Percentiles rank a stretch among this genome's conserved stretches.
These are phyloP conservation scores for Mnemiopsis leidyi DNA, from an alignment of 37 sponge, comb jelly and placozoan genomes.

Conservation along the genomic window DNA sequence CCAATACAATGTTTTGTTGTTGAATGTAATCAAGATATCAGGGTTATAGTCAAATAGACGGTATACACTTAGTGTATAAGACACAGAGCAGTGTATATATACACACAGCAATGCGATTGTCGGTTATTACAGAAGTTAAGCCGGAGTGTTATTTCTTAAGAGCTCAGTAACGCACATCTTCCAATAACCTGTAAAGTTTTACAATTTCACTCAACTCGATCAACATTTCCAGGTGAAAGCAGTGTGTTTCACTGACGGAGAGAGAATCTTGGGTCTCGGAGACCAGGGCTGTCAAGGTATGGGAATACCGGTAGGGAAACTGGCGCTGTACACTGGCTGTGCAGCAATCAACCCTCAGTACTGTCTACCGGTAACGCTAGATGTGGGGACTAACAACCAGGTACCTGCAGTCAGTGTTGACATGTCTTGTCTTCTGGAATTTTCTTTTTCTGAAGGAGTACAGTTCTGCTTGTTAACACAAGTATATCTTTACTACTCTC, in stretches of 20 bases:
- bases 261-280: slow-evolving; percentile 67
- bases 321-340: slow-evolving; percentile 68
- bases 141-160: background rate
- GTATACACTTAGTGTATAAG: too few species aligned
- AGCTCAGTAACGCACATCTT: too few species aligned
- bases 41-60: too few species aligned
- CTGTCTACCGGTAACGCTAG: slow-evolving; percentile 66
- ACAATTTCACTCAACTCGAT: background rate
- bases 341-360: slow-evolving; percentile 66
- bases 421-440: background rate
- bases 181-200: background rate
- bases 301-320: slow-evolving; percentile 67
- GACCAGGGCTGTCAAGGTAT: slow-evolving; percentile 68
- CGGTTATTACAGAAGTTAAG: too few species aligned
- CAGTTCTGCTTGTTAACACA: too few species aligned
- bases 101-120: too few species aligned
- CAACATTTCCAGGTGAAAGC: slow-evolving; percentile 42
- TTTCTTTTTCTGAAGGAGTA: too few species aligned
- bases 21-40: too few species aligned
- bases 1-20: too few species aligned
- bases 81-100: too few species aligned
- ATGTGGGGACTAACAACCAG: slow-evolving; percentile 67
- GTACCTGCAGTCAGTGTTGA: slow-evolving; percentile 20
- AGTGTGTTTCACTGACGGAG: slow-evolving; percentile 67
- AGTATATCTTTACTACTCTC: too few species aligned